Conservation (phyloP, 2,113 vertebrate species). For the Maccullochella peelii region DNA sequence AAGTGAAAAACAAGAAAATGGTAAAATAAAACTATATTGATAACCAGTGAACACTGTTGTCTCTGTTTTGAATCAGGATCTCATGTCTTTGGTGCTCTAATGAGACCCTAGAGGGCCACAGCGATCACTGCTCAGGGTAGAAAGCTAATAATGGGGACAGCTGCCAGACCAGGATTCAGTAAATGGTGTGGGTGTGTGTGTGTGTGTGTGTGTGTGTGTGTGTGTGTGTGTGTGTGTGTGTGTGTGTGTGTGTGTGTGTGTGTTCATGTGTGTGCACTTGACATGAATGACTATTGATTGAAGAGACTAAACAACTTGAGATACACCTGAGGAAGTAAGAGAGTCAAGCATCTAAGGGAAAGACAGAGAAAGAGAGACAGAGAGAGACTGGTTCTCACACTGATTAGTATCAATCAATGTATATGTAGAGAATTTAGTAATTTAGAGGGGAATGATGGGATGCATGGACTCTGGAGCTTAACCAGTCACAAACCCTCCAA, state of each 20-base stretch:
- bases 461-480: not conserved
- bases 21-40: not conserved
- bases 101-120: constrained; percentile 3
- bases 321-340: not conserved
- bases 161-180: not conserved
- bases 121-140: not conserved
- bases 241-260: not conserved
- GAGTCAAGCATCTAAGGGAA: not conserved
- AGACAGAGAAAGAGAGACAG: not conserved
- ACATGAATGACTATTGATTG: constrained; percentile 41
- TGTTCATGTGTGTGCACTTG: not conserved
- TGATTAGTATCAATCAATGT: constrained; percentile 21
- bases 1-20: not conserved
- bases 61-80: not conserved
- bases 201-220: not conserved
- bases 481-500: not conserved
- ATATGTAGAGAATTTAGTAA: not conserved
- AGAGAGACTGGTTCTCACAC: not conserved
- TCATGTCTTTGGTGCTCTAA: not conserved
- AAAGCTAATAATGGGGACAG: constrained; percentile 17
- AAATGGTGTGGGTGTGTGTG: not conserved
- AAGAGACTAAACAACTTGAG: constrained; percentile 3
- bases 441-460: not conserved
- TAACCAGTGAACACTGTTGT: not conserved
- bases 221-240: not conserved